Conservation (phyloP, 1,140 invertebrate species). For the Coenobita brevimanus region DNA sequence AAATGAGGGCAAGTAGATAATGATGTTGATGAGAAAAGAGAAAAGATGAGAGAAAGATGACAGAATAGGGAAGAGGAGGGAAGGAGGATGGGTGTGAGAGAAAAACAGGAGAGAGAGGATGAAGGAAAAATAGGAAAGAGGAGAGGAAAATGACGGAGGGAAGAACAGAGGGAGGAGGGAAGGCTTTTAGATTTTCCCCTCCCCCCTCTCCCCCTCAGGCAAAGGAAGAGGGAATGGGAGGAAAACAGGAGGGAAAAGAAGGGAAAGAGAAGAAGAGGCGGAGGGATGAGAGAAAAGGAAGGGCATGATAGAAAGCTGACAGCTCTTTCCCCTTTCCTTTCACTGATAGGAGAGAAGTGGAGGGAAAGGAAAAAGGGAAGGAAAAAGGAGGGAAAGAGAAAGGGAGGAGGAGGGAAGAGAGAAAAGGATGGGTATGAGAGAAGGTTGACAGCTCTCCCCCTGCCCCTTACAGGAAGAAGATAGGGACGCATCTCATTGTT, state of each 20-base stretch:
- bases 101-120: background rate
- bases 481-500: conserved; percentile 39
- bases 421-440: background rate
- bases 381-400: background rate
- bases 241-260: background rate
- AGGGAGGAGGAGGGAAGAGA: background rate
- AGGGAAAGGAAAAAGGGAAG: background rate
- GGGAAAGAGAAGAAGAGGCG: background rate
- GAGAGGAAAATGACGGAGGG: background rate
- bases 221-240: background rate
- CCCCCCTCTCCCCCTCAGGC: background rate
- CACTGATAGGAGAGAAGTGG: background rate
- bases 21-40: background rate
- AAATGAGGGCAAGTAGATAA: background rate
- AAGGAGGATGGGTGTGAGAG: background rate
- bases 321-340: too few species aligned
- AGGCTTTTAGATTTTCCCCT: background rate
- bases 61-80: too few species aligned
- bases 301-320: background rate
- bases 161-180: background rate
- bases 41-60: background rate
- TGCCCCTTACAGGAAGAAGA: conserved; percentile 21
- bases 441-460: conserved; percentile 15
- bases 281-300: background rate
- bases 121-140: background rate